Conservation (phyloP, 2,888 invertebrate species). For the Theretra japonica region DNA sequence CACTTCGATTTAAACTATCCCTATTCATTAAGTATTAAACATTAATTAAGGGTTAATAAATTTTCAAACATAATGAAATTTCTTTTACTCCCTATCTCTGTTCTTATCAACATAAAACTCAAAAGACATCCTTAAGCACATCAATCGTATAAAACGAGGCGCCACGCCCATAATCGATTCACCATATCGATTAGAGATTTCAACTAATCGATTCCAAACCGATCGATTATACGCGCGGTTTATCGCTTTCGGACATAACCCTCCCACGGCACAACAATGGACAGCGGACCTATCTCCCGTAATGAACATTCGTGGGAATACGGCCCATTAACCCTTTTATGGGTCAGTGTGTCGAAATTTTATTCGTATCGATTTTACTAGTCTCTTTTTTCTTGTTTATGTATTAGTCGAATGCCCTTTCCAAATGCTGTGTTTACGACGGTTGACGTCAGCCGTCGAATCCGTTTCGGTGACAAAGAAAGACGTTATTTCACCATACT, state of each 20-base stretch:
- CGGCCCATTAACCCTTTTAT: conserved; percentile 49
- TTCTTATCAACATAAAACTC: not conserved
- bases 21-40: too few relatives aligned
- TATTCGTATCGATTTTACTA: conserved; percentile 26
- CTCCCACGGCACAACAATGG: conserved; percentile 55
- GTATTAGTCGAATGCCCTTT: not conserved
- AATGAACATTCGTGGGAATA: conserved; percentile 59
- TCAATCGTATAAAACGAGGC: conserved; percentile 13
- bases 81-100: not conserved
- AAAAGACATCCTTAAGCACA: not conserved
- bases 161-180: conserved; percentile 12
- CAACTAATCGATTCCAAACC: conserved; percentile 53
- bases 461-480: too few relatives aligned
- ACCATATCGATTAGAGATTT: conserved; percentile 48
- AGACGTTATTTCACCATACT: too few relatives aligned
- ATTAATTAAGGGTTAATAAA: not conserved
- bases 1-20: too few relatives aligned
- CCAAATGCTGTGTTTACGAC: not conserved
- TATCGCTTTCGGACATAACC: conserved; percentile 57
- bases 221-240: conserved; percentile 60
- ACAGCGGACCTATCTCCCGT: conserved; percentile 46
- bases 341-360: conserved; percentile 38
- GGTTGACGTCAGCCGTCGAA: too few relatives aligned
- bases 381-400: conserved; percentile 19
- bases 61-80: not conserved